A percentile compares a stretch with the other conserved stretches of the same genome.
Evolutionary conservation across 2,888 invertebrate species (phyloP).

Genomic region (Limenitis camilla): DNA sequence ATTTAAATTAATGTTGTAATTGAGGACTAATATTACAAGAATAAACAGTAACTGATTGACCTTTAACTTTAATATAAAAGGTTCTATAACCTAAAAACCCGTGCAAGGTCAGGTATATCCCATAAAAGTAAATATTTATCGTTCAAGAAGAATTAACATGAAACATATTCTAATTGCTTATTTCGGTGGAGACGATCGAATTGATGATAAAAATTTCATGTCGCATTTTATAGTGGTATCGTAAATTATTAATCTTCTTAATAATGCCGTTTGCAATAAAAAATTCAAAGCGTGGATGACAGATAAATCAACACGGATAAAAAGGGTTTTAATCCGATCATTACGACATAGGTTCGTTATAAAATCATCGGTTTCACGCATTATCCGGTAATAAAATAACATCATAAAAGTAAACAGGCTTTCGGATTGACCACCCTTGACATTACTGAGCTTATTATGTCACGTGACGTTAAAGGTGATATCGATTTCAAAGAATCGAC

Average conservation of each 20-base stretch:
- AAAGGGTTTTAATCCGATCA: constrained; percentile 55
- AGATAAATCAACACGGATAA: constrained; percentile 64
- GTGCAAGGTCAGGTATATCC: not conserved
- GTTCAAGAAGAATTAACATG: constrained; percentile 1
- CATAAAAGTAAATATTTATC: constrained; percentile 15
- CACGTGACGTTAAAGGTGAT: not conserved
- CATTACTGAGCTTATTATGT: constrained; percentile 17
- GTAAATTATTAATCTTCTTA: constrained; percentile 26
- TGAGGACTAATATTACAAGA: too few species aligned
- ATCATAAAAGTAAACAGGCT: constrained; percentile 45
- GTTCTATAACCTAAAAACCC: not conserved
- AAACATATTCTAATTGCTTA: constrained; percentile 14
- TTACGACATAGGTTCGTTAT: constrained; percentile 51
- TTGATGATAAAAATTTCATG: constrained; percentile 19
- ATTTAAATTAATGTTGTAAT: too few species aligned
- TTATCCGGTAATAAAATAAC: constrained; percentile 56
- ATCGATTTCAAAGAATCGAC: not conserved
- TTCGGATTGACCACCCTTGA: constrained; percentile 49
- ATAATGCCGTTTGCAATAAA: constrained; percentile 30
- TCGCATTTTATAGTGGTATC: constrained; percentile 25
- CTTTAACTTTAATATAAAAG: not conserved
- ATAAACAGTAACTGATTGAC: not conserved
- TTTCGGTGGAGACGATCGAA: constrained; percentile 9
- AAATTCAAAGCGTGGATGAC: constrained; percentile 29
- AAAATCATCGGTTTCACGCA: constrained; percentile 62